Percentiles rank a stretch among this genome's conserved stretches.
These are phyloP conservation scores for Spilogale gracilis DNA, from an alignment of 2,113 vertebrate genomes.

Conservation along the genomic window DNA sequence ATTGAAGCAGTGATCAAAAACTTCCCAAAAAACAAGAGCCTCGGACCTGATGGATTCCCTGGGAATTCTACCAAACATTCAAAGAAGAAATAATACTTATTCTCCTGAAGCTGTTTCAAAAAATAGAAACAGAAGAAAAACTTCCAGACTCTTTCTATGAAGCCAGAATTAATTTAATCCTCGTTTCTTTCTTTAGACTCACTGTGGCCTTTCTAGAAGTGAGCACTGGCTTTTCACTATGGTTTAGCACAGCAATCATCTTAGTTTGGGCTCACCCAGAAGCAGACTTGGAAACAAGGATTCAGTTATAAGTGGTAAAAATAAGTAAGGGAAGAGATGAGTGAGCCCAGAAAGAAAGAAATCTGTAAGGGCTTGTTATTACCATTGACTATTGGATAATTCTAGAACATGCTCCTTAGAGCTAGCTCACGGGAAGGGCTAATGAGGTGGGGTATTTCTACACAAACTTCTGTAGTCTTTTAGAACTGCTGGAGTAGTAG, in stretches of 20 bases:
- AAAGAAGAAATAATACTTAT: too few relatives aligned
- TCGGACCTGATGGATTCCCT: too few relatives aligned
- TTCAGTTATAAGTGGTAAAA: background rate
- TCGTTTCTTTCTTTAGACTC: background rate
- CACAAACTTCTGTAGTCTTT: fast-evolving
- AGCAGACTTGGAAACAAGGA: background rate
- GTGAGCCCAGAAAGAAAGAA: background rate
- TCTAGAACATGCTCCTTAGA: background rate
- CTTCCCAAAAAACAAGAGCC: too few relatives aligned
- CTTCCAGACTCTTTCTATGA: too few relatives aligned
- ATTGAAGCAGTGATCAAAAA: too few relatives aligned
- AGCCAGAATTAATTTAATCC: too few relatives aligned
- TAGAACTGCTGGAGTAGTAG: background rate
- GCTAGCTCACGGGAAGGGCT: background rate
- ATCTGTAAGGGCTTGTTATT: background rate
- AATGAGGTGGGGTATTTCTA: background rate
- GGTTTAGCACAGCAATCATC: background rate
- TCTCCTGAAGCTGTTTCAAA: too few relatives aligned
- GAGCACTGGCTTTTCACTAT: too few relatives aligned
- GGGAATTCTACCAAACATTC: too few relatives aligned
- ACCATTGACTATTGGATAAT: background rate
- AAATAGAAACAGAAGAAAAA: too few relatives aligned
- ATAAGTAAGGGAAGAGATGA: too few relatives aligned
- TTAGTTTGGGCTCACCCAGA: background rate
- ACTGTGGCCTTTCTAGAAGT: background rate